These are phyloP conservation scores for Meandrina meandrites DNA, from an alignment of 92 coral and sea anemone species.

Conservation along the genomic window DNA sequence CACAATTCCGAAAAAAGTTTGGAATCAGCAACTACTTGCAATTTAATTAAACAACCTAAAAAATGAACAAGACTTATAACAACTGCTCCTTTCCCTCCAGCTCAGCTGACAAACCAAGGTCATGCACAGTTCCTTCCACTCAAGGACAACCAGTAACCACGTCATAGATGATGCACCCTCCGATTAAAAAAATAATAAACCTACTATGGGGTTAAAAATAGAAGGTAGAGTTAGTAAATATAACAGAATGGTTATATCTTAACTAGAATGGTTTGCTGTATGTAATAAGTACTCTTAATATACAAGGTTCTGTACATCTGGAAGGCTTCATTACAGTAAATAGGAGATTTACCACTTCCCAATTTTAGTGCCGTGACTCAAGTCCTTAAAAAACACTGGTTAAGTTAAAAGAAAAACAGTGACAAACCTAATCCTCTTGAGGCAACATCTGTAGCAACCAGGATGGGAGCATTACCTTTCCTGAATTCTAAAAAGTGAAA, in stretches of 20 bases:
- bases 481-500: conserved; percentile 89
- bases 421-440: conserved; percentile 98
- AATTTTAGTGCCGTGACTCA: neutral
- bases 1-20: neutral
- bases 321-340: no score
- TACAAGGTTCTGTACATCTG: no score
- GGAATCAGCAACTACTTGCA: neutral
- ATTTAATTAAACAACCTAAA: neutral
- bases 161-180: conserved; percentile 49
- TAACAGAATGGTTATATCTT: neutral
- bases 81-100: conserved; percentile 72
- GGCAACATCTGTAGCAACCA: conserved; percentile 99
- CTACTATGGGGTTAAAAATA: conserved; percentile 51
- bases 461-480: conserved; percentile 95
- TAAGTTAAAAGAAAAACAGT: neutral
- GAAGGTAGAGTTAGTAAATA: conserved; percentile 40
- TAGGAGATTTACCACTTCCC: no score
- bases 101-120: conserved; percentile 77
- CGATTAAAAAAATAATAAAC: conserved; percentile 35
- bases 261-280: neutral
- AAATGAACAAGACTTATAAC: neutral
- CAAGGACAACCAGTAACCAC: conserved; percentile 55
- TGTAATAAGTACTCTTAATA: no score
- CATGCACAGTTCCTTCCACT: conserved; percentile 76
- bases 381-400: neutral